These are phyloP conservation scores for Phylloscopus collybita DNA, from an alignment of 2,797 vertebrate genomes.

Conservation along the genomic window DNA sequence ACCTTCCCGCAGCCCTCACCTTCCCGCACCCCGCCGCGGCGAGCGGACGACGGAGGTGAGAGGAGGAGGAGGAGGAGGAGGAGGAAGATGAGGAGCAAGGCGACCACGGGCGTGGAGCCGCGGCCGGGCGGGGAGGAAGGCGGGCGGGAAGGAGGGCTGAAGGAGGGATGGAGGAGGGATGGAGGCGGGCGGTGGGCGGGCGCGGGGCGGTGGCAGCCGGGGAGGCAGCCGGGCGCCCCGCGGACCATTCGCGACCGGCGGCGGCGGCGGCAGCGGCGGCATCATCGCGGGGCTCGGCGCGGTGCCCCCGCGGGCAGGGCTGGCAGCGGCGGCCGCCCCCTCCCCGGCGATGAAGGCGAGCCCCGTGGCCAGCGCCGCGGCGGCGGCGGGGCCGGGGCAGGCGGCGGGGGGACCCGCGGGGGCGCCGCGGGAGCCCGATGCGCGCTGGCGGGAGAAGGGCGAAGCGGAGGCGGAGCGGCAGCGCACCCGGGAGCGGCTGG, in stretches of 20 bases:
- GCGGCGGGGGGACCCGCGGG: neutral
- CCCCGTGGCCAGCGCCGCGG: neutral
- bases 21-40: neutral
- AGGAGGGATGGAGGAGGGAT: neutral
- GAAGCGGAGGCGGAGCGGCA: constrained; percentile 78
- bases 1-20: too few species aligned
- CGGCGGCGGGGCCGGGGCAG: neutral
- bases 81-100: neutral
- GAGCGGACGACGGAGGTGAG: neutral
- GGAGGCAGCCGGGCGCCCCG: neutral
- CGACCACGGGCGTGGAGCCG: neutral
- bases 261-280: neutral
- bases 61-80: neutral
- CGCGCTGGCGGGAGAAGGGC: constrained; percentile 66
- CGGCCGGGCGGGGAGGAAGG: neutral
- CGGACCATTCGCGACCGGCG: constrained; percentile 34
- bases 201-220: neutral
- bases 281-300: neutral
- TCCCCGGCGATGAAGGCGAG: constrained; percentile 12
- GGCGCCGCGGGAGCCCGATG: constrained; percentile 1
- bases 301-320: constrained; percentile 34
- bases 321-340: constrained; percentile 60
- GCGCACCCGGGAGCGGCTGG: constrained; percentile 86
- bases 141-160: neutral
- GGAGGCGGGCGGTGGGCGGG: neutral